phyloP scores from a whole-genome alignment of 23 tunicate genomes.

The Ascidia mentula region DNA sequence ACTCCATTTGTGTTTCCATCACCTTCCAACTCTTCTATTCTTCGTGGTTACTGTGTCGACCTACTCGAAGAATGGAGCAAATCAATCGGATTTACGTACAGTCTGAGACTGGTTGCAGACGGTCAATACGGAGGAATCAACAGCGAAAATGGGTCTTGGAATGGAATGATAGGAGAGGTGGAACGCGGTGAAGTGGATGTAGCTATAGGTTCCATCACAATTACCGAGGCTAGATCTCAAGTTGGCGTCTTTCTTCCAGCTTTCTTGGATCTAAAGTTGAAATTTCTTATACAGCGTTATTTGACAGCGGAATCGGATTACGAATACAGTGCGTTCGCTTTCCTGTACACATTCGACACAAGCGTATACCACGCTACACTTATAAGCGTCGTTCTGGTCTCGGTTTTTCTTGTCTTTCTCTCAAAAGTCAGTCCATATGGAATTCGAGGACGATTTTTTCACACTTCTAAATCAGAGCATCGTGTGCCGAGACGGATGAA shows the following conservation, averaged over 20 bases:
- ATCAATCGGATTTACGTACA: constrained; percentile 51
- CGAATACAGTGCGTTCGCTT: constrained; percentile 65
- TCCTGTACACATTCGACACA: constrained; percentile 53
- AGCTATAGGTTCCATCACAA: constrained; percentile 71
- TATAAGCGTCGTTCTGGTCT: constrained; percentile 47
- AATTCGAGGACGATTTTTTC: constrained; percentile 74
- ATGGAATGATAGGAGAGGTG: constrained; percentile 79
- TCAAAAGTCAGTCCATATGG: constrained; percentile 87
- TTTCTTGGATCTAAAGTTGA: constrained; percentile 57
- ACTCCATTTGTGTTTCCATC: constrained; percentile 58
- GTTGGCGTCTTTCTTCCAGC: constrained; percentile 68
- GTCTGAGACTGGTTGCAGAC: constrained; percentile 58
- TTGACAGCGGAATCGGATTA: constrained; percentile 4
- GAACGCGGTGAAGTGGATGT: constrained; percentile 49
- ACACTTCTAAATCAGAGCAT: constrained; percentile 40
- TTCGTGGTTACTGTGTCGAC: constrained; percentile 81
- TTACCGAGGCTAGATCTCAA: constrained; percentile 37
- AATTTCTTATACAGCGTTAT: constrained; percentile 38
- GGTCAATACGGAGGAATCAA: constrained; percentile 62
- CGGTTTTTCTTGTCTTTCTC: constrained; percentile 48
- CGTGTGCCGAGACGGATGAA: not conserved
- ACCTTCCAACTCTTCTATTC: not conserved
- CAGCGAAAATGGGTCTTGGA: constrained; percentile 46
- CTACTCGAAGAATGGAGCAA: constrained; percentile 50
- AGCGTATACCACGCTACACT: constrained; percentile 55